These are phyloP conservation scores for Drosophila mayaguana DNA, from an alignment of 2,888 invertebrate genomes.

Conservation along the genomic window DNA sequence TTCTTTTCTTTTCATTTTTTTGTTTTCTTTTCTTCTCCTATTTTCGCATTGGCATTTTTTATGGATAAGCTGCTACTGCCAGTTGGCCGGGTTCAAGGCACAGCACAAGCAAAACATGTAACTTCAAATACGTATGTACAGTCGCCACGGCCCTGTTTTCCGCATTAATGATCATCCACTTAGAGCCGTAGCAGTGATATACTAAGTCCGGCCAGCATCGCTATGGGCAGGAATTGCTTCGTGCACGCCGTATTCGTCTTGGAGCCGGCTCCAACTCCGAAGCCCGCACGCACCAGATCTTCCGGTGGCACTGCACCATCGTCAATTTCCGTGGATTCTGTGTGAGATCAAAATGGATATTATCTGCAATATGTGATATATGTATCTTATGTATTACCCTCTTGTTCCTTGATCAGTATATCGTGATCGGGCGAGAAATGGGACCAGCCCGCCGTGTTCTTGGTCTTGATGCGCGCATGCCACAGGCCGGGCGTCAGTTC, in stretches of 20 bases:
- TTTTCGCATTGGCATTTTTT: constrained; percentile 47
- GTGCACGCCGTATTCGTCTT: constrained; percentile 12
- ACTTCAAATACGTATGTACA: constrained; percentile 52
- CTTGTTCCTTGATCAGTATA: constrained; percentile 67
- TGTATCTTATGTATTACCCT: constrained; percentile 37
- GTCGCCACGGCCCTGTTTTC: constrained; percentile 5
- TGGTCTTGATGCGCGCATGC: constrained; percentile 82
- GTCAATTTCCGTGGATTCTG: constrained; percentile 35
- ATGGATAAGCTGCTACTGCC: constrained; percentile 42
- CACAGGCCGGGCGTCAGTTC: constrained; percentile 80
- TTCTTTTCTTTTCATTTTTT: not conserved
- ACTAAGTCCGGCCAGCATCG: constrained; percentile 26
- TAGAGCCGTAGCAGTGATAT: constrained; percentile 51
- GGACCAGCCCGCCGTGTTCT: constrained; percentile 83
- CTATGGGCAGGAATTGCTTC: not conserved
- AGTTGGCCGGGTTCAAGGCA: constrained; percentile 41
- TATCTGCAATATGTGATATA: no score
- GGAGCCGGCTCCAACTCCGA: constrained; percentile 43
- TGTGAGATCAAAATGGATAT: not conserved
- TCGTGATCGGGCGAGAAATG: constrained; percentile 79
- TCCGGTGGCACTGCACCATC: constrained; percentile 66
- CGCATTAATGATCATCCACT: constrained; percentile 8
- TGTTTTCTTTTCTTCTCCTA: not conserved
- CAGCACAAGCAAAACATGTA: constrained; percentile 33
- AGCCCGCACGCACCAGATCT: constrained; percentile 71